Evolutionary conservation across 2,113 vertebrate genomes (phyloP), one percentile per base, ranked within the genome.

Genomic region (Scomber scombrus): DNA sequence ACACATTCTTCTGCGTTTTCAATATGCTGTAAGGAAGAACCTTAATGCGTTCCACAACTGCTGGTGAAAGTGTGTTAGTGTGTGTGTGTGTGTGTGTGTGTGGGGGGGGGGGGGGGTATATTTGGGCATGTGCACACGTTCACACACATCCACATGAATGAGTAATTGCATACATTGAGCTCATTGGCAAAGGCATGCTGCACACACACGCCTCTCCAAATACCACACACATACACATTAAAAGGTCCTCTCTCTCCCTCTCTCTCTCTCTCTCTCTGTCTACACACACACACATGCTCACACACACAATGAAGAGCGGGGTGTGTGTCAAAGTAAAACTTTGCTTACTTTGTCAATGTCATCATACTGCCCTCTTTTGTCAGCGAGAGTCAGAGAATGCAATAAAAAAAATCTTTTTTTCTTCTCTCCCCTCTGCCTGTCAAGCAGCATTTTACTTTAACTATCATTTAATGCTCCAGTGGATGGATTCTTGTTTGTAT

Each of bases 341-440:
- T 93, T 91, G 84, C 94, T 93, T 92, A 94, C 88, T 92, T 83
- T 86, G 92, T 92, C 89, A 93, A 89, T 93, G 94, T 94, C 88
- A 94, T 95, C 92, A 95, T 89, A 94, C 94, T 95, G 94, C 95
- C 95, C 92, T 95, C 95, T 95, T 94, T 95, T 95, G 93, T 94
- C 91, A 92, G 93, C 69, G 85, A 73, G 79, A 84, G 77, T 90
- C 82, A 90, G 63, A 80, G 65, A 90, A 80, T 66, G 68, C 72
- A 58, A 75, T 11, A 47, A 72, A 54, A 60, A 65, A 80, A 78
- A 46, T 13, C 11, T 78, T 54, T 77, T 54, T 29, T 26, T 26
- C 2, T 34, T 57, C 58, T 50, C n/a, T 31, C n/a, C 13, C 26
- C 54, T 69, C 21, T n/a, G n/a, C 69, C 50, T 85, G 23, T 75